Conservation (phyloP, 2,113 vertebrate species). For the Origma solitaria region DNA sequence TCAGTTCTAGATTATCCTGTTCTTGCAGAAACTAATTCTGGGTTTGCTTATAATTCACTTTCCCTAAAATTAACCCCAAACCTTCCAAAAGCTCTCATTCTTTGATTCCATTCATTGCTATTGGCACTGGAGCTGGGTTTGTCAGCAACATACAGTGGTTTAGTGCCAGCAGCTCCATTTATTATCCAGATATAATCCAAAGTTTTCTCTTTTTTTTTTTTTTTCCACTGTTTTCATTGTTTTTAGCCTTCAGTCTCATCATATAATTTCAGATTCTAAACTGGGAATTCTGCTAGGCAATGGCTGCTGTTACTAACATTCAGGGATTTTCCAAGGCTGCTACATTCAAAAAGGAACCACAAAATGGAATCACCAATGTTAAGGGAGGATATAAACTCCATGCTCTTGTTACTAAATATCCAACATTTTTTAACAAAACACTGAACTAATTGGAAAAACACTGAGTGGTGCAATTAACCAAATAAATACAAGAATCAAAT, state of each 20-base stretch:
- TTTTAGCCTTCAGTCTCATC: background rate
- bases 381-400: background rate
- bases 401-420: background rate
- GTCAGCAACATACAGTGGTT: background rate
- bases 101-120: background rate
- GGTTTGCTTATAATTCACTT: background rate
- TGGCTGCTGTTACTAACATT: background rate
- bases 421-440: background rate
- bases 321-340: background rate
- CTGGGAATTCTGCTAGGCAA: background rate
- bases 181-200: background rate
- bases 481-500: background rate
- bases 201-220: conserved; percentile 10
- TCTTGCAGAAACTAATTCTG: background rate
- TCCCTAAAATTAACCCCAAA: background rate
- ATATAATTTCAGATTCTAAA: background rate
- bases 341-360: background rate
- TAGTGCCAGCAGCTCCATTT: background rate
- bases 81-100: background rate
- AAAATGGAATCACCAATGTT: background rate
- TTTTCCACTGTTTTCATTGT: background rate
- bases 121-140: background rate
- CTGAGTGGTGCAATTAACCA: background rate
- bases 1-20: background rate
- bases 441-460: background rate